Evolutionary conservation across 1,140 invertebrate species (phyloP).

Genomic region (Metopolophium dirhodum): DNA sequence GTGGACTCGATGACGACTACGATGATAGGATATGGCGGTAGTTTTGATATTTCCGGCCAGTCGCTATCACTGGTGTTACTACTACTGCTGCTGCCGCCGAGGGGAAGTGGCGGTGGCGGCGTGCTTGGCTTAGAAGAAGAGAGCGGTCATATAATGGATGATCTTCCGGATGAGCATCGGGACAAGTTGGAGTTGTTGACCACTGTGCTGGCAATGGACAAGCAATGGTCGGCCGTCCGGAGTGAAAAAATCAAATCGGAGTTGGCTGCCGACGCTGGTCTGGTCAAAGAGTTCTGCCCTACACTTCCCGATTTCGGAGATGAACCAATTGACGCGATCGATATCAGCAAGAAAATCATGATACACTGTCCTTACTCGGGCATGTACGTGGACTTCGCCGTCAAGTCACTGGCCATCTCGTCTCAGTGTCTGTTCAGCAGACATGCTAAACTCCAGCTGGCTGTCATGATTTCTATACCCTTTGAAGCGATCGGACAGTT

Average conservation of each 20-base stretch:
- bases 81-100: not conserved
- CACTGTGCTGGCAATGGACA: not conserved
- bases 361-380: not conserved
- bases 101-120: accelerated
- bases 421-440: not conserved
- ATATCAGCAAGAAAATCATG: not conserved
- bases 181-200: not conserved
- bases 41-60: not conserved
- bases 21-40: not conserved
- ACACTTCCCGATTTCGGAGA: not conserved
- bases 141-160: not conserved
- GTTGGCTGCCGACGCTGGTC: accelerated
- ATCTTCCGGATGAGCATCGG: not conserved
- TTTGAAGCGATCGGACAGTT: too few relatives aligned
- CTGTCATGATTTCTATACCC: accelerated
- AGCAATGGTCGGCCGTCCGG: not conserved
- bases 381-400: not conserved
- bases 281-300: not conserved
- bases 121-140: not conserved
- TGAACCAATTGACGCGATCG: not conserved
- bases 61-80: not conserved
- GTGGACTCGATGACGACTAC: not conserved
- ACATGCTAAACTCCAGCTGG: not conserved
- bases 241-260: not conserved
- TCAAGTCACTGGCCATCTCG: not conserved